These are phyloP conservation scores for Epizoanthus scotinus DNA, from an alignment of 92 coral and sea anemone genomes.

Conservation along the genomic window DNA sequence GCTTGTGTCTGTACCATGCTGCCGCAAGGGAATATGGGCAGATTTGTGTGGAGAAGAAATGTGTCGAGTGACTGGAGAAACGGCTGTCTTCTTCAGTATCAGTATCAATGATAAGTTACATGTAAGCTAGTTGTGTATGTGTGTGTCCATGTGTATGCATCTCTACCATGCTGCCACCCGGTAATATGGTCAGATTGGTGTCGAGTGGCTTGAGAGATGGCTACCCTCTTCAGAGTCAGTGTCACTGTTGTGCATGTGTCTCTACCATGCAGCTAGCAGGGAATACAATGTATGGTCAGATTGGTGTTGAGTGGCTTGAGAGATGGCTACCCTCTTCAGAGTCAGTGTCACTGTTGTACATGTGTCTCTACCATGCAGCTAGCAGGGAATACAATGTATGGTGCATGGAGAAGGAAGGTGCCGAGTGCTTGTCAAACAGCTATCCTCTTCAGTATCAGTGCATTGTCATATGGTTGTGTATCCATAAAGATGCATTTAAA, in stretches of 20 bases:
- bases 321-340: constrained; percentile 81
- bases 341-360: constrained; percentile 52
- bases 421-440: constrained; percentile 88
- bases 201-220: constrained; percentile 92
- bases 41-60: constrained; percentile 58
- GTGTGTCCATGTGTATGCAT: neutral
- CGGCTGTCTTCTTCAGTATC: constrained; percentile 81
- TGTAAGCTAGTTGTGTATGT: constrained; percentile 70
- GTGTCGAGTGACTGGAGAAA: constrained; percentile 94
- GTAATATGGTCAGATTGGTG: constrained; percentile 73
- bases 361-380: constrained; percentile 40
- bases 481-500: too few species aligned
- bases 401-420: constrained; percentile 65
- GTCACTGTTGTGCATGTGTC: constrained; percentile 42
- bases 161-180: constrained; percentile 59
- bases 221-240: constrained; percentile 80
- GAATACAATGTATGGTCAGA: constrained; percentile 87
- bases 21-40: constrained; percentile 91
- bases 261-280: constrained; percentile 67
- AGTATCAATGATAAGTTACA: constrained; percentile 71
- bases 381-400: constrained; percentile 76
- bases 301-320: constrained; percentile 84
- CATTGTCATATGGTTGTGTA: too few species aligned
- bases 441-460: constrained; percentile 81
- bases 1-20: neutral